Percentiles rank a stretch among this genome's conserved stretches.
phyloP scores from a whole-genome alignment of 2,113 vertebrate genomes.

The Phrynosoma blainvillii region DNA sequence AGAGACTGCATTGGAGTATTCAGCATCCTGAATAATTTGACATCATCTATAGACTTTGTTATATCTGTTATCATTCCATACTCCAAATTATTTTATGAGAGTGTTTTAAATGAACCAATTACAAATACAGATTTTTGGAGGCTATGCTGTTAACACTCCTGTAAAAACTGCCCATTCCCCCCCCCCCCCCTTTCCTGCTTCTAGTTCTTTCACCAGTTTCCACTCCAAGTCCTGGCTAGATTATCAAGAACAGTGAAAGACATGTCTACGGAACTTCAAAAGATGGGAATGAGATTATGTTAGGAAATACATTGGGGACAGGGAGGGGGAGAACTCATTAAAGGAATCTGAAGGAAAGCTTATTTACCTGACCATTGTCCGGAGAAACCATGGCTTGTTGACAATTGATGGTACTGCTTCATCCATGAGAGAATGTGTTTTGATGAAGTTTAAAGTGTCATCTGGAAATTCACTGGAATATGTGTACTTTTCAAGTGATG shows the following conservation, averaged over 20 bases:
- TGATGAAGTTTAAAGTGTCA: slow-evolving; percentile 98
- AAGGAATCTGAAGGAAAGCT: not conserved
- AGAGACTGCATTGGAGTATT: not conserved
- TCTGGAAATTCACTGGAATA: slow-evolving; percentile 97
- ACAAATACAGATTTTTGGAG: not conserved
- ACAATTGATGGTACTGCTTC: slow-evolving; percentile 94
- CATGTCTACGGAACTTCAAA: not conserved
- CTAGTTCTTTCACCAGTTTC: not conserved
- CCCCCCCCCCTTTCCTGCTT: not conserved
- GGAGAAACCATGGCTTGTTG: slow-evolving; percentile 96
- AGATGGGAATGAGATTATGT: too few species aligned
- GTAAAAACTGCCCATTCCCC: not conserved
- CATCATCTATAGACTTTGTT: not conserved
- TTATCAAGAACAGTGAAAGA: slow-evolving; percentile 43
- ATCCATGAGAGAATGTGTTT: slow-evolving; percentile 97
- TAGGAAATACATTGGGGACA: too few species aligned
- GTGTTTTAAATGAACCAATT: not conserved
- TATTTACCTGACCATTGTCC: slow-evolving; percentile 97
- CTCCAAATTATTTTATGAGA: not conserved
- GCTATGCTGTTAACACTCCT: not conserved
- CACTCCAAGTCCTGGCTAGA: slow-evolving; percentile 33
- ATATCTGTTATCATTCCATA: not conserved
- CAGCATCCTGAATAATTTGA: not conserved
- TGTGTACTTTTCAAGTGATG: slow-evolving; percentile 87
- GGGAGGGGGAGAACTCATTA: not conserved